Evolutionary conservation across 2,888 invertebrate species (phyloP).

Genomic region (Limenitis camilla): DNA sequence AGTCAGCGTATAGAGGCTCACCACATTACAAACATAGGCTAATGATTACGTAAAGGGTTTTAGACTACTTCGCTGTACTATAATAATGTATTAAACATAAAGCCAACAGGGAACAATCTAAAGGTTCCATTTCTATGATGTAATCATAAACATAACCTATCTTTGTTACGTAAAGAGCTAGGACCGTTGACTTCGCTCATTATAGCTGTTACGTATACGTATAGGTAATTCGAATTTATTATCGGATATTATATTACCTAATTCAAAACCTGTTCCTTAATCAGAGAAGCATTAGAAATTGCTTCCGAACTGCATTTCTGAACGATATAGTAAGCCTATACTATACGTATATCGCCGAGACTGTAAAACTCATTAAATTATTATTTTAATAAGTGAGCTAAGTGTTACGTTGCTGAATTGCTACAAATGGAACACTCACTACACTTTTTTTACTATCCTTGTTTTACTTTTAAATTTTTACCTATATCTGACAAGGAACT

Average conservation of each 20-base stretch:
- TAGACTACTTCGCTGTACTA: too few species aligned
- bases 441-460: too few species aligned
- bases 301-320: neutral
- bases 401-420: too few species aligned
- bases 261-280: neutral
- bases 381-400: too few species aligned
- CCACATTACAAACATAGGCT: too few species aligned
- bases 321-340: neutral
- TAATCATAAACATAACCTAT: constrained; percentile 9
- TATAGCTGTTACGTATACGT: neutral
- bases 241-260: neutral
- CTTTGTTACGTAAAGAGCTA: constrained; percentile 17
- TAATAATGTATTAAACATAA: too few species aligned
- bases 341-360: neutral
- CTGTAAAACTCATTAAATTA: too few species aligned
- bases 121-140: constrained; percentile 8
- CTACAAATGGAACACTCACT: too few species aligned
- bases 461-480: too few species aligned
- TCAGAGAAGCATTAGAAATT: neutral
- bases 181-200: constrained; percentile 6
- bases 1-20: too few species aligned
- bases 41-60: too few species aligned
- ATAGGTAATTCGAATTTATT: neutral
- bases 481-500: too few species aligned
- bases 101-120: neutral